phyloP scores from a whole-genome alignment of 2,888 invertebrate species.

The Hydraecia micacea region DNA sequence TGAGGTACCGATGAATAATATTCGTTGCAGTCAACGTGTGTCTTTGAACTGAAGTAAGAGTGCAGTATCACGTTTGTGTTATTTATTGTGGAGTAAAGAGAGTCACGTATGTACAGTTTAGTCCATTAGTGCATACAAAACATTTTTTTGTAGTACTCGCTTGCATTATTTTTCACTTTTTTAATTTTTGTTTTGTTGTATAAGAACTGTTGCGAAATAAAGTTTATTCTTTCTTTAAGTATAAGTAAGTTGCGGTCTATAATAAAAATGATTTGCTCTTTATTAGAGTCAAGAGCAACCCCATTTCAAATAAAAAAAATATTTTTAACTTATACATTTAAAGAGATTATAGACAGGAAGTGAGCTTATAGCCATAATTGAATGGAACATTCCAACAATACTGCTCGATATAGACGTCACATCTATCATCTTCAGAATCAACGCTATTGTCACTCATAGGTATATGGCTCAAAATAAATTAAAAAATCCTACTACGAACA shows the following conservation, averaged over 20 bases:
- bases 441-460: background rate
- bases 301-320: too few species aligned
- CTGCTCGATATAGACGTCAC: too few species aligned
- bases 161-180: background rate
- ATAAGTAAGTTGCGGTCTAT: background rate
- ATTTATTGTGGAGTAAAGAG: background rate
- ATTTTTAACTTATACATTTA: background rate
- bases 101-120: background rate
- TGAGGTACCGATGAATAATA: slow-evolving; percentile 25
- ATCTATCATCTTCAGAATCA: background rate
- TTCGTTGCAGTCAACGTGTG: slow-evolving; percentile 26
- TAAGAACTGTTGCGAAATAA: background rate
- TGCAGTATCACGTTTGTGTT: slow-evolving; percentile 5
- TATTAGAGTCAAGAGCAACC: too few species aligned
- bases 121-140: background rate
- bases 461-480: background rate
- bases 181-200: background rate
- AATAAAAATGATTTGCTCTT: background rate
- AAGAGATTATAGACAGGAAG: background rate
- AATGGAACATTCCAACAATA: background rate
- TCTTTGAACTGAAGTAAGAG: slow-evolving; percentile 1
- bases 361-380: background rate
- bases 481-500: background rate
- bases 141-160: background rate
- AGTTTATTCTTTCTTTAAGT: background rate